A percentile compares a stretch with the other conserved stretches of the same genome.
These are phyloP conservation scores for Tetheella fluctuosa DNA, from an alignment of 2,888 invertebrate species.

Conservation along the genomic window DNA sequence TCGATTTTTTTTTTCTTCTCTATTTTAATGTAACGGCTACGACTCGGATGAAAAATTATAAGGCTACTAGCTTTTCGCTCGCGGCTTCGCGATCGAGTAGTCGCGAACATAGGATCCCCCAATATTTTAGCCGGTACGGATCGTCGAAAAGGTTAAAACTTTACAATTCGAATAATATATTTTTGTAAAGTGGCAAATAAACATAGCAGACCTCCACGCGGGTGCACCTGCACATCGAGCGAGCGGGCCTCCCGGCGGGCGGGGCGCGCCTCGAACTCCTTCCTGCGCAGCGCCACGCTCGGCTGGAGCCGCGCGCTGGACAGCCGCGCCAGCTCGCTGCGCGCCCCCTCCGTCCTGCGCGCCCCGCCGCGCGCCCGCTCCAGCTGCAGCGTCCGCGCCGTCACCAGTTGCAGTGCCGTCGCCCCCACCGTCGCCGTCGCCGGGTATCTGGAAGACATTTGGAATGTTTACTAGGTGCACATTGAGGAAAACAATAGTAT, in stretches of 20 bases:
- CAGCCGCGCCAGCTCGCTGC: constrained; percentile 87
- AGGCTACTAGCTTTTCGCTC: too few relatives aligned
- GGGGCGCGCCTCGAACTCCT: constrained; percentile 88
- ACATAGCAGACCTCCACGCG: constrained; percentile 75
- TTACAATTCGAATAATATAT: too few relatives aligned
- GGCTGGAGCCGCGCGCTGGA: constrained; percentile 88
- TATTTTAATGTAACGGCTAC: too few relatives aligned
- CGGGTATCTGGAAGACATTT: constrained; percentile 62
- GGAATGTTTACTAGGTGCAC: too few relatives aligned
- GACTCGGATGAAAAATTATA: too few relatives aligned
- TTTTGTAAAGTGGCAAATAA: too few relatives aligned
- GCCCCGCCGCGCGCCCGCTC: constrained; percentile 87
- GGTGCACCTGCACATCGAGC: constrained; percentile 78
- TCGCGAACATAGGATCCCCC: too few relatives aligned
- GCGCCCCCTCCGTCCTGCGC: constrained; percentile 87
- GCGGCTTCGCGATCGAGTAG: too few relatives aligned
- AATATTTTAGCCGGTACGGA: too few relatives aligned
- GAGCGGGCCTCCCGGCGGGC: constrained; percentile 73
- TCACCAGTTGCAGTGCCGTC: constrained; percentile 88
- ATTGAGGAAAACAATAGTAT: background rate
- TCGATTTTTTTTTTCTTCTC: too few relatives aligned
- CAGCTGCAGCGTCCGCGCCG: constrained; percentile 89
- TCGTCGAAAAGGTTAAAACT: too few relatives aligned
- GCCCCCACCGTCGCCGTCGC: too few relatives aligned
- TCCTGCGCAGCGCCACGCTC: constrained; percentile 88